Base-by-base conservation (phyloP, 1,140 invertebrate species). In the Trigoniulus corallinus region DNA sequence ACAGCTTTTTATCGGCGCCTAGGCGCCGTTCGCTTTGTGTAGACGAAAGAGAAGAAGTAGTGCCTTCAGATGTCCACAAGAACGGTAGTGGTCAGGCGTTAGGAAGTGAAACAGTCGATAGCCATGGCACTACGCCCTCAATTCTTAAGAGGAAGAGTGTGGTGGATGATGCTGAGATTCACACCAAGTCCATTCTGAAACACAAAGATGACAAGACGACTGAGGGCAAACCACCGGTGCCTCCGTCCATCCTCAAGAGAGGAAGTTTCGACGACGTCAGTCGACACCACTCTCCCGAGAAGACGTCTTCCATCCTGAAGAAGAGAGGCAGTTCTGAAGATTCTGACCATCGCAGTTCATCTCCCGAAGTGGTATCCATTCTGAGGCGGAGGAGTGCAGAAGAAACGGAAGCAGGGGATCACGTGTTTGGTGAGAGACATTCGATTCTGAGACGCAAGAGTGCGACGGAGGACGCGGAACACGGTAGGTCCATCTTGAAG, bases 371-470 rank as follows among this genome's bases (percentile, higher is more conserved):
- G 4, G 42, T 20, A 12, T 44, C 42, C 18, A 44, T 44, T 21
- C 21, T 44, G 42, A 20, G 42, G 12, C 18, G 42, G 18, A 44
- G 21, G 42, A 44, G 42, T 44, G 18, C 4, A 10, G 42, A 44
- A 20, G 42, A 44, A 44, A 12, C 18, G 7, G 18, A 44, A 21
- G 18, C 4, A 7, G 42, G 42, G 4, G n/a, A n/a, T n/a, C n/a
- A n/a, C n/a, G n/a, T n/a, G n/a, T n/a, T n/a, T n/a, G 79, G 71
- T 80, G 3, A 62, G 76, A 2, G 71, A 76, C 55, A 81, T 57
- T 27, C 29, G n/a, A 27, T 7, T 70, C 72, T 1, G 76, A 78
- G 55, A 56, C 63, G 0, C 67, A 69, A 27, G 49, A 27, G 18
- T 20, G 18, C 12, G 18, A 7, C 21, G 42, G 42, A 44, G 4